These are phyloP conservation scores for Luperina nickerlii DNA, from an alignment of 2,888 invertebrate genomes.

Conservation along the genomic window DNA sequence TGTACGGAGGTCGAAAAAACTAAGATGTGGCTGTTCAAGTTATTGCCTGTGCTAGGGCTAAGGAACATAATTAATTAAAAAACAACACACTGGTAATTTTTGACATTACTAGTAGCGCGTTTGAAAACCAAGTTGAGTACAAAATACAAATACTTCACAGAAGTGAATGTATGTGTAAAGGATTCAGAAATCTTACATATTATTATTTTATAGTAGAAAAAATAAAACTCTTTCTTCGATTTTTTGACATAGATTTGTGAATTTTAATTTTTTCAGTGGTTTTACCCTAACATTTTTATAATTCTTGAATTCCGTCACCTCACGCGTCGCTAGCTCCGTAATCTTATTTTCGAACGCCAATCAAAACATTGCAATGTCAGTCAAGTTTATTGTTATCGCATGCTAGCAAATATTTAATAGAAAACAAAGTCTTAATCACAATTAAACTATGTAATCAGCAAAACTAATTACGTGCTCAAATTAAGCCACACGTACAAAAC, in stretches of 20 bases:
- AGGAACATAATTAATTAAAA: not conserved
- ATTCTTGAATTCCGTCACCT: not conserved
- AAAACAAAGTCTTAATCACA: slow-evolving; percentile 10
- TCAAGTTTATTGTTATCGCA: not conserved
- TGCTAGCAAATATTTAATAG: not conserved
- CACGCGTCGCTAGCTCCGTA: accelerated
- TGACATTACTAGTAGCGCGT: slow-evolving; percentile 9
- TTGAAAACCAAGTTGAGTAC: slow-evolving; percentile 5
- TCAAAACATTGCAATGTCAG: slow-evolving; percentile 47
- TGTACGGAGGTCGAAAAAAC: not conserved
- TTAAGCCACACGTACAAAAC: not conserved
- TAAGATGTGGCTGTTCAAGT: not conserved
- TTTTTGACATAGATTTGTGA: not conserved
- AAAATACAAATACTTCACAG: not conserved
- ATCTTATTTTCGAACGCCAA: slow-evolving; percentile 30
- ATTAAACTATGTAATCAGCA: slow-evolving; percentile 35
- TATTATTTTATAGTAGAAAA: not conserved
- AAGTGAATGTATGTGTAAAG: too few relatives aligned
- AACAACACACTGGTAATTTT: slow-evolving; percentile 5
- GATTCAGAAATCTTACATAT: not conserved
- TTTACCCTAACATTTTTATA: not conserved
- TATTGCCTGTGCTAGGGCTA: slow-evolving; percentile 4
- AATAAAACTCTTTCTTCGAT: not conserved
- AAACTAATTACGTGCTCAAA: slow-evolving; percentile 8
- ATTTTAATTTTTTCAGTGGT: not conserved